Evolutionary conservation across 1,140 invertebrate species (phyloP).

Genomic region (Latrodectus geometricus): DNA sequence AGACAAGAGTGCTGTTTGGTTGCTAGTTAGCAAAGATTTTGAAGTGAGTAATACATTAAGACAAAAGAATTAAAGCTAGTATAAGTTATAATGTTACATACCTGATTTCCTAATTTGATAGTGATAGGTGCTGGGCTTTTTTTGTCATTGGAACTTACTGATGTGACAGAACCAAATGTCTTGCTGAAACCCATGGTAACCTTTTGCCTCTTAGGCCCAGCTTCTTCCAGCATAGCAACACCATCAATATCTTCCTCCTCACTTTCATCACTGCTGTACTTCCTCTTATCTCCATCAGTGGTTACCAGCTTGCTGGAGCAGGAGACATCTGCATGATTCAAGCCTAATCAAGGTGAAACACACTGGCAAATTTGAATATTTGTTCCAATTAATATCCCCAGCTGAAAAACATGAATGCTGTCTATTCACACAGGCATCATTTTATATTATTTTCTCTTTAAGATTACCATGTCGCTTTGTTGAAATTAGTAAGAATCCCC

Average conservation of each 20-base stretch:
- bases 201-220: constrained; percentile 47
- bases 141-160: constrained; percentile 25
- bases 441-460: background rate
- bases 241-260: constrained; percentile 46
- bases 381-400: constrained; percentile 57
- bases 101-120: constrained; percentile 57
- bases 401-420: constrained; percentile 56
- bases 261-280: constrained; percentile 11
- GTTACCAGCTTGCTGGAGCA: background rate
- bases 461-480: no score
- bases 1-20: no score
- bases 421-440: constrained; percentile 30
- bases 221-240: constrained; percentile 35
- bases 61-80: background rate
- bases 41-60: no score
- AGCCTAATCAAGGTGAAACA: constrained; percentile 63
- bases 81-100: constrained; percentile 4
- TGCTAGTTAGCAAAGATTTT: no score
- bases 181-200: constrained; percentile 50
- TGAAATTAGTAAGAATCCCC: background rate
- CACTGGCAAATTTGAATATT: constrained; percentile 63
- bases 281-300: constrained; percentile 49
- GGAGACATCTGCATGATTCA: constrained; percentile 26
- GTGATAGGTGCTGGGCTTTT: constrained; percentile 51
- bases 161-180: constrained; percentile 46